Evolutionary conservation across 2,113 vertebrate genomes (phyloP), one percentile per base, ranked within the genome.

Genomic region (Onychostoma macrolepis): DNA sequence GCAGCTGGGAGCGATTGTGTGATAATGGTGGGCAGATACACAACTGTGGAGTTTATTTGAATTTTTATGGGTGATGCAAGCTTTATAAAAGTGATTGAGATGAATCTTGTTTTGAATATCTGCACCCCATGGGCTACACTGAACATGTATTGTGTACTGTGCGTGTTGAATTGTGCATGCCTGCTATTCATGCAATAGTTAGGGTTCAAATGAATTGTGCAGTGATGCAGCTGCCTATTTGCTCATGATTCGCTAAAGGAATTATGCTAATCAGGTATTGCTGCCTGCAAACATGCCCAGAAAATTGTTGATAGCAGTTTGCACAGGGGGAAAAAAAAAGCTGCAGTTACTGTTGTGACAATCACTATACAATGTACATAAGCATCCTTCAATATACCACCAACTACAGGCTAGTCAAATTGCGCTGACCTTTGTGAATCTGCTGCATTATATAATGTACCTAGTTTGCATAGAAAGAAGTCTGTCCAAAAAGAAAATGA

Each of bases 1-100:
- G 33, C 67, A 81, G 83, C 83, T 85, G 87, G 43, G 71, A 77
- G 38, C 45, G 45, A 84, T 72, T 85, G 87, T 85, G 86, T 91
- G 85, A 87, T 50, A 88, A 71, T 74, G 33, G 83, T 74, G 71
- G 71, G 36, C 69, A 24, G 69, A 21, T 11, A 10, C 24, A 41
- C 71, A 41, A 74, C 41, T n/a, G 67, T 71, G 10, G 19, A 74
- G 71, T 41, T 74, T 74, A 11, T 74, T 41, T 74, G 4, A 74
- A 41, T 41, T 74, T 72, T 24, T n/a, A 72, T 24, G 69, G 33
- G 21, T 12, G 69, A 72, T 41, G 10, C 38, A n/a, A 74, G 71
- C 36, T 74, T 74, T 74, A 38, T 11, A 2, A 5, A 38, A 0
- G 71, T 41, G 33, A 72, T 24, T 58, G 50, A 79, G 76, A 79